A percentile compares a stretch with the other conserved stretches of the same genome.
Conservation (phyloP, 2,797 vertebrate genomes). For the Microctenopoma lineatum region DNA sequence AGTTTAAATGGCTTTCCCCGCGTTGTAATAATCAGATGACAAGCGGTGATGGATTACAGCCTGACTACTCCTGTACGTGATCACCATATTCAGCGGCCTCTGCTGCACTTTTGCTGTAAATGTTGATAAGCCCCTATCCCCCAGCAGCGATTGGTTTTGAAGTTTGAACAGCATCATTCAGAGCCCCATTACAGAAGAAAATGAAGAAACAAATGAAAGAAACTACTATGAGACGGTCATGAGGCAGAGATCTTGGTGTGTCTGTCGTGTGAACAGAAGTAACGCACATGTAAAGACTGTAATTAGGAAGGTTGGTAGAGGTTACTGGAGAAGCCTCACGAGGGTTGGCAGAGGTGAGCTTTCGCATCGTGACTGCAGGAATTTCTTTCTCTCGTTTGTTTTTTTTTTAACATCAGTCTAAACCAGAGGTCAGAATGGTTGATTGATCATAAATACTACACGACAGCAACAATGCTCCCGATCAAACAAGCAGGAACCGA, state of each 20-base stretch:
- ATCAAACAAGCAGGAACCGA: conserved; percentile 48
- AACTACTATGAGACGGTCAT: conserved; percentile 29
- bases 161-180: conserved; percentile 72
- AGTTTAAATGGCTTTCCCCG: conserved; percentile 71
- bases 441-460: conserved; percentile 57
- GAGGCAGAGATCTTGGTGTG: conserved; percentile 50
- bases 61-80: conserved; percentile 57
- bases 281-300: conserved; percentile 54
- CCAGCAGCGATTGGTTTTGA: conserved; percentile 75
- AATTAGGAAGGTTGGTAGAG: conserved; percentile 41
- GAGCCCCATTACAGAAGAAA: conserved; percentile 34
- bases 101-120: conserved; percentile 66
- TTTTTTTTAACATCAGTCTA: conserved; percentile 43
- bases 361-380: conserved; percentile 54
- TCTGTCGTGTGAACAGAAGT: conserved; percentile 40
- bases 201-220: conserved; percentile 8
- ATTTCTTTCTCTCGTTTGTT: neutral
- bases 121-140: conserved; percentile 70
- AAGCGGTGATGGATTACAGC: conserved; percentile 60
- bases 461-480: conserved; percentile 45
- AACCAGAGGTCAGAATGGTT: conserved; percentile 66
- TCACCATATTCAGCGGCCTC: conserved; percentile 75
- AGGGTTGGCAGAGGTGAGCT: conserved; percentile 72
- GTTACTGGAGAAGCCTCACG: conserved; percentile 55
- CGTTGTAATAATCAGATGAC: conserved; percentile 63